Evolutionary conservation across 2,113 vertebrate genomes (phyloP).

Genomic region (Ursus arctos): DNA sequence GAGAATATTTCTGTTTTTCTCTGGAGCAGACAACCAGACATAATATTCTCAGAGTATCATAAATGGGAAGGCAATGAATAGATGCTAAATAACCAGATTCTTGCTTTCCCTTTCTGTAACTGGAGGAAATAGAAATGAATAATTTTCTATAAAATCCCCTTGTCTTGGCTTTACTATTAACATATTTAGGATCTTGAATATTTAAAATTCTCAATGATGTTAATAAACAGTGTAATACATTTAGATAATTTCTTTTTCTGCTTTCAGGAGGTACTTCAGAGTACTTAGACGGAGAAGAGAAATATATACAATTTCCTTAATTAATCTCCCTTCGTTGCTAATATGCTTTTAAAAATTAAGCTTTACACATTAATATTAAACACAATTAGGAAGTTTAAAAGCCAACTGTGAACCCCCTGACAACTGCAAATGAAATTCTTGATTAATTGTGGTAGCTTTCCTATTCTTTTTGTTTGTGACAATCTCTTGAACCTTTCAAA

Average conservation of each 20-base stretch:
- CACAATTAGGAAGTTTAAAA: constrained; percentile 49
- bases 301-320: neutral
- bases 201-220: constrained; percentile 14
- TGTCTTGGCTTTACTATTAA: constrained; percentile 21
- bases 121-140: constrained; percentile 28
- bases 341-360: neutral
- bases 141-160: neutral
- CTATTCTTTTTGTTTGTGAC: neutral
- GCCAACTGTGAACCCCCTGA: neutral
- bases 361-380: neutral
- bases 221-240: constrained; percentile 7
- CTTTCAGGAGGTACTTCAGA: constrained; percentile 33
- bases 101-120: constrained; percentile 35
- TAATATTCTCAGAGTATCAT: neutral
- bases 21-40: neutral
- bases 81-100: neutral
- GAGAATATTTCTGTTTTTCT: neutral
- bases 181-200: constrained; percentile 32
- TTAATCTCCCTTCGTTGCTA: constrained; percentile 44
- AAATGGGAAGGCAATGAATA: neutral
- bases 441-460: constrained; percentile 19
- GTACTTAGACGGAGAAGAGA: constrained; percentile 25
- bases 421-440: constrained; percentile 29
- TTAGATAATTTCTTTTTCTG: neutral
- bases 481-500: neutral